Evolutionary conservation across 2,797 vertebrate species (phyloP).

Genomic region (Etheostoma nigrum): DNA sequence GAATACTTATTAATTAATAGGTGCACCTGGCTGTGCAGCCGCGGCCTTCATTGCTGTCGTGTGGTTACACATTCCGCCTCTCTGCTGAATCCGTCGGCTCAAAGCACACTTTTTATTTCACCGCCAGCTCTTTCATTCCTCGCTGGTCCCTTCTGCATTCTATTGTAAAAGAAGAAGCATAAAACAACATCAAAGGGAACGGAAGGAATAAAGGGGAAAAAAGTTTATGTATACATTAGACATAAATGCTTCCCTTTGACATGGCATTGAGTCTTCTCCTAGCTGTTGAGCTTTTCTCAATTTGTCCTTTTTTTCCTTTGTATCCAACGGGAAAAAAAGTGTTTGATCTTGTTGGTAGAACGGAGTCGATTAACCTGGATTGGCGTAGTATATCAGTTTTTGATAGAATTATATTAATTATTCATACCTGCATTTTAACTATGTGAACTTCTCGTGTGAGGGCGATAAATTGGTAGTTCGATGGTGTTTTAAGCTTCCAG

Average conservation of each 20-base stretch:
- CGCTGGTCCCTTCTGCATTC: slow-evolving; percentile 26
- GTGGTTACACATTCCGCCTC: slow-evolving; percentile 24
- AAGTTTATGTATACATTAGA: slow-evolving; percentile 63
- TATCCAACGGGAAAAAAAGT: slow-evolving; percentile 11
- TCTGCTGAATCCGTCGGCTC: slow-evolving; percentile 29
- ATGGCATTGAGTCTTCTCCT: slow-evolving; percentile 45
- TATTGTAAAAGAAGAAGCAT: slow-evolving; percentile 6
- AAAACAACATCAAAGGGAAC: slow-evolving; percentile 41
- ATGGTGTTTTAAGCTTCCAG: too few relatives aligned
- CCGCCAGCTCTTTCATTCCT: slow-evolving; percentile 59
- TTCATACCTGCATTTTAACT: slow-evolving; percentile 1
- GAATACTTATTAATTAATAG: slow-evolving; percentile 70
- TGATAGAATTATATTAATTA: slow-evolving; percentile 10
- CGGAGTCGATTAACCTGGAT: slow-evolving; percentile 1
- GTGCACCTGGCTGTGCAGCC: slow-evolving; percentile 13
- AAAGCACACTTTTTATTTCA: slow-evolving; percentile 47
- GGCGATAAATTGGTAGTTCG: background rate
- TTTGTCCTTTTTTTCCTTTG: background rate
- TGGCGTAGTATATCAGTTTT: background rate
- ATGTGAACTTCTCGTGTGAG: background rate
- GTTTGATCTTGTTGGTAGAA: background rate
- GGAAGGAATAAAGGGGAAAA: slow-evolving; percentile 41
- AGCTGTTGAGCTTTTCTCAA: slow-evolving; percentile 39
- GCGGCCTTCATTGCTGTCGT: slow-evolving; percentile 28
- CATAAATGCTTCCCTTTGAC: slow-evolving; percentile 63